Percentiles rank a stretch among this genome's conserved stretches.
Conservation (phyloP, 2,113 vertebrate genomes). For the Semnopithecus entellus region DNA sequence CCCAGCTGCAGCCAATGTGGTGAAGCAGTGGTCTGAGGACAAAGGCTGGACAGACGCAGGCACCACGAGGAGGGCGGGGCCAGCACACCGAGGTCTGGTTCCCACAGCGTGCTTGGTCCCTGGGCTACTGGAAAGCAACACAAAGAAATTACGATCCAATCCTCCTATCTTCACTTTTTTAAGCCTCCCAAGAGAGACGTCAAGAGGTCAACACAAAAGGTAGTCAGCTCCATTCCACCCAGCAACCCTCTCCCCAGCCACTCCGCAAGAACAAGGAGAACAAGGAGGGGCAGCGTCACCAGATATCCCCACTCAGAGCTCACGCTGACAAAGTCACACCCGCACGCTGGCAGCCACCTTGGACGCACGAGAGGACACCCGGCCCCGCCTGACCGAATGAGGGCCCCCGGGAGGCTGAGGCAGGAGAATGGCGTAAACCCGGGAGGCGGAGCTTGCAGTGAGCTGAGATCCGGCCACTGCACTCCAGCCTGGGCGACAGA, state of each 20-base stretch:
- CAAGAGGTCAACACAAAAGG: too few relatives aligned
- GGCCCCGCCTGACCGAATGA: neutral
- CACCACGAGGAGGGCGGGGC: neutral
- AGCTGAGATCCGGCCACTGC: too few relatives aligned
- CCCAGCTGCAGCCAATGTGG: neutral
- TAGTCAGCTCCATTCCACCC: neutral
- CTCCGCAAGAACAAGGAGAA: neutral
- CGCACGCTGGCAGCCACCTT: neutral
- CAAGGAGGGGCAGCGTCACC: neutral
- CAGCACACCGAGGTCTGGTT: rapidly evolving
- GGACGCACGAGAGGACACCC: too few relatives aligned
- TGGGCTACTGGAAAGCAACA: neutral
- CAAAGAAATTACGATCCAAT: neutral
- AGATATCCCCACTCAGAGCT: neutral
- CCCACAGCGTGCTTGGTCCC: neutral
- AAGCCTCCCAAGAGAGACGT: neutral
- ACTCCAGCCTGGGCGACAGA: too few relatives aligned
- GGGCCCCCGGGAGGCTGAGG: neutral
- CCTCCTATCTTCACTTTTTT: neutral
- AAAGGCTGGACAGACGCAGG: neutral
- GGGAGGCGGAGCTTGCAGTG: too few relatives aligned
- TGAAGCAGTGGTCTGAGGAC: neutral
- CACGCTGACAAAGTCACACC: neutral
- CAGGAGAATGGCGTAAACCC: too few relatives aligned
- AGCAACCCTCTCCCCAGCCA: neutral